phyloP scores from a whole-genome alignment of 2,797 vertebrate species.

The Thalassophryne amazonica region DNA sequence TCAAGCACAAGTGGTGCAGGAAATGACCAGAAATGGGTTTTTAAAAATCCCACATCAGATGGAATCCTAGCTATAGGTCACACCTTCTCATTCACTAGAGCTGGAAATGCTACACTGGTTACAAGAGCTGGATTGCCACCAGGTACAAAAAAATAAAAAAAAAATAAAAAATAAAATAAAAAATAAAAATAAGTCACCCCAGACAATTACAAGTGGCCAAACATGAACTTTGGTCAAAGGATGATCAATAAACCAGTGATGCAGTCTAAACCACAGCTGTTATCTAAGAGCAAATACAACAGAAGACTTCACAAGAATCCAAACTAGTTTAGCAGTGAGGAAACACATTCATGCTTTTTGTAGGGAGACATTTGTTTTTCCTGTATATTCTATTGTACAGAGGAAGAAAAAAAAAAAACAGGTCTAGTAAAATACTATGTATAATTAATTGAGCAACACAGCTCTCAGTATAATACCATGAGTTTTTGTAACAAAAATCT shows the following conservation, averaged over 20 bases:
- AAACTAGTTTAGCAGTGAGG: constrained; percentile 91
- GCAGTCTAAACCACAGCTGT: constrained; percentile 84
- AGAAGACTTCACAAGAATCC: constrained; percentile 91
- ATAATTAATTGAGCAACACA: constrained; percentile 83
- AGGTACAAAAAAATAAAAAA: no score
- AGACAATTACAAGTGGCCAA: constrained; percentile 69
- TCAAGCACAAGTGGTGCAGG: constrained; percentile 15
- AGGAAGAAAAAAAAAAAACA: constrained; percentile 67
- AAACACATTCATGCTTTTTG: constrained; percentile 85
- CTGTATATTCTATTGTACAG: constrained; percentile 76
- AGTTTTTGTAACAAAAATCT: constrained; percentile 88
- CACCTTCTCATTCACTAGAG: constrained; percentile 1
- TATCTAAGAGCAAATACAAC: constrained; percentile 89
- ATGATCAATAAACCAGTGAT: constrained; percentile 47
- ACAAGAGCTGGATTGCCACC: constrained; percentile 75
- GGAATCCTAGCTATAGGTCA: constrained; percentile 15
- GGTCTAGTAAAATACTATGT: constrained; percentile 91
- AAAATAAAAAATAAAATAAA: no score
- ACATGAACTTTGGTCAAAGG: constrained; percentile 79
- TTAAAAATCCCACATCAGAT: constrained; percentile 16
- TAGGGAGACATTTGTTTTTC: constrained; percentile 58
- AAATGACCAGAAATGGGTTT: constrained; percentile 9
- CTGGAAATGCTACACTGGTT: constrained; percentile 70
- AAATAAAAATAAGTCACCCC: constrained; percentile 55
- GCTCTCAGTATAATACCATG: constrained; percentile 80